Conservation (phyloP, 2,797 vertebrate genomes). For the Eremophila alpestris region DNA sequence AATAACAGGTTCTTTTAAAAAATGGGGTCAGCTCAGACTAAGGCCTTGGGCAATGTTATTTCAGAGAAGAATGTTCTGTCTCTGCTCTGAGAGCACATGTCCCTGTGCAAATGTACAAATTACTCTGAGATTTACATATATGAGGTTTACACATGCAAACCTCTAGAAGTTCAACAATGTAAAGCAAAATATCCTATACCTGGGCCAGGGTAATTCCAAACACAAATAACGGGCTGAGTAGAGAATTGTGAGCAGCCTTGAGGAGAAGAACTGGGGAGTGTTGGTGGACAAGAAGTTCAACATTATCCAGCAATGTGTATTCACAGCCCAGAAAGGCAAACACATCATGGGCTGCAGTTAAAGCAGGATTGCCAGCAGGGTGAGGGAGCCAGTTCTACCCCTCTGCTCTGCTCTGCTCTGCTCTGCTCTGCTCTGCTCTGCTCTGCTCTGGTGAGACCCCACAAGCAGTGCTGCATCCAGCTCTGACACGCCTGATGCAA, state of each 20-base stretch:
- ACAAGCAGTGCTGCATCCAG: neutral
- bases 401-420: neutral
- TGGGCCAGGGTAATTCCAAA: neutral
- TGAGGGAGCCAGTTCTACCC: neutral
- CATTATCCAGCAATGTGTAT: rapidly evolving
- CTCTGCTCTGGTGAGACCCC: neutral
- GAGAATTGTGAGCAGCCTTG: neutral
- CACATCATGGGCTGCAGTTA: neutral
- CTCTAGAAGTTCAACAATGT: neutral
- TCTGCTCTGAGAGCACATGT: neutral
- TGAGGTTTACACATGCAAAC: neutral
- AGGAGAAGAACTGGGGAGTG: neutral
- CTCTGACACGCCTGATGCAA: rapidly evolving
- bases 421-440: too few relatives aligned
- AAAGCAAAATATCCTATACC: neutral
- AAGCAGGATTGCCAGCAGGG: neutral
- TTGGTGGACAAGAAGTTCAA: neutral
- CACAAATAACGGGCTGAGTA: neutral
- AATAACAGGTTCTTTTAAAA: neutral
- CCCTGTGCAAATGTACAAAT: neutral
- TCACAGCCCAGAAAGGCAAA: neutral
- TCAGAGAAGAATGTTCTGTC: neutral
- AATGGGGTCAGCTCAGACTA: neutral
- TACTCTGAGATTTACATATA: neutral
- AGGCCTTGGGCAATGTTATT: neutral